A percentile compares a stretch with the other conserved stretches of the same genome.
phyloP scores from a whole-genome alignment of 2,113 vertebrate genomes.

The Micromys minutus region DNA sequence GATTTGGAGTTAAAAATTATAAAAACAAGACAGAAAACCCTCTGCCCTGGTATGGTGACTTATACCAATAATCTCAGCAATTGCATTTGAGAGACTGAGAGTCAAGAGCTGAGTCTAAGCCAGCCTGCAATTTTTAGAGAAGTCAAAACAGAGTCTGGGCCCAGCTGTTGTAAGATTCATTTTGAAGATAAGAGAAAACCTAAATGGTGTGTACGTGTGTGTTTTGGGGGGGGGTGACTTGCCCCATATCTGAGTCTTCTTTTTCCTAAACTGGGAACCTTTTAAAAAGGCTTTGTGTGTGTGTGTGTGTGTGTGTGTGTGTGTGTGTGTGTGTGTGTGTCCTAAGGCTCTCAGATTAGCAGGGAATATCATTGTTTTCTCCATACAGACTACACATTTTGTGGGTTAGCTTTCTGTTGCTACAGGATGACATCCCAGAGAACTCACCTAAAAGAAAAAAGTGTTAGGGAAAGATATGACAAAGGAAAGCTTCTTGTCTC shows the following conservation, averaged over 20 bases:
- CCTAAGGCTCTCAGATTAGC: background rate
- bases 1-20: constrained; percentile 23
- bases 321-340: too few species aligned
- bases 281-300: background rate
- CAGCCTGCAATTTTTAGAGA: background rate
- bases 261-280: background rate
- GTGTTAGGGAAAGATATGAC: background rate
- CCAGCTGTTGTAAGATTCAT: background rate
- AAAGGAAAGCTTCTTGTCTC: background rate
- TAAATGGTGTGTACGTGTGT: background rate
- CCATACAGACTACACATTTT: background rate
- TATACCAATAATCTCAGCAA: background rate
- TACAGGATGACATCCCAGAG: background rate
- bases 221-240: background rate
- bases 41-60: background rate
- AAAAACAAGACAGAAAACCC: background rate
- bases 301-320: too few species aligned
- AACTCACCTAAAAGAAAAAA: background rate
- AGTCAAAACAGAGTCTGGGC: background rate
- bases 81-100: background rate
- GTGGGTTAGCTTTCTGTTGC: background rate
- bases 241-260: background rate
- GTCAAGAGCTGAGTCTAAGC: background rate
- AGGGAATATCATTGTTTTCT: background rate
- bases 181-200: background rate